These are phyloP conservation scores for Drosophila rubida DNA, from an alignment of 2,888 invertebrate genomes.

Conservation along the genomic window DNA sequence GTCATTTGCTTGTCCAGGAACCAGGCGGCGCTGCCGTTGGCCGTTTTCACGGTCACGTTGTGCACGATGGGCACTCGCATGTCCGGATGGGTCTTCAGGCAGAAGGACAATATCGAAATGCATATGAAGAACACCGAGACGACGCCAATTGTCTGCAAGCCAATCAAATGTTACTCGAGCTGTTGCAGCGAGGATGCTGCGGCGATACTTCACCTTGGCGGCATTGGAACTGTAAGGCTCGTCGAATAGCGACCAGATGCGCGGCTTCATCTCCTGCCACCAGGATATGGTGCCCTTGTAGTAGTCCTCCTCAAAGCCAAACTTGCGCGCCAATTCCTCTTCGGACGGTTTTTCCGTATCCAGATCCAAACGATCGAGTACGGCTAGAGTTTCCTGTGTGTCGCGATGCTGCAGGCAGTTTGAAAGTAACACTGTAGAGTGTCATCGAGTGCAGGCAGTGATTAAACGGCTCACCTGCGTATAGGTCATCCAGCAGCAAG, in stretches of 20 bases:
- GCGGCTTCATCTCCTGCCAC: conserved; percentile 99
- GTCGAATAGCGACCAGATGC: conserved; percentile 99
- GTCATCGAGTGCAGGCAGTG: too few relatives aligned
- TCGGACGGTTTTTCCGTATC: conserved; percentile 99
- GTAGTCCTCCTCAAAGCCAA: conserved; percentile 98
- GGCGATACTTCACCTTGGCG: conserved; percentile 96
- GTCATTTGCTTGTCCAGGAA: conserved; percentile 95
- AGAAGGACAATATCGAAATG: conserved; percentile 99
- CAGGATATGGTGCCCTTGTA: conserved; percentile 94
- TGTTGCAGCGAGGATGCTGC: too few relatives aligned
- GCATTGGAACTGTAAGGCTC: conserved; percentile 99
- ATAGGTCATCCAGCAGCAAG: conserved; percentile 99
- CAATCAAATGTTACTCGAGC: neutral
- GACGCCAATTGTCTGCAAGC: conserved; percentile 95
- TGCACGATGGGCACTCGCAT: conserved; percentile 96
- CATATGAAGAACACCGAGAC: conserved; percentile 99
- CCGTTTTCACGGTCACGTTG: conserved; percentile 91
- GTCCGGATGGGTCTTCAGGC: conserved; percentile 99
- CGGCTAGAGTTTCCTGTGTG: conserved; percentile 99
- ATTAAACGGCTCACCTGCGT: conserved; percentile 94
- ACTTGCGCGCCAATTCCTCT: conserved; percentile 98
- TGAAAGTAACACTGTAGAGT: neutral
- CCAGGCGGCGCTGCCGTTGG: conserved; percentile 91
- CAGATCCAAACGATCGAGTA: conserved; percentile 97
- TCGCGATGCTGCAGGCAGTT: conserved; percentile 93